phyloP scores from a whole-genome alignment of 2,113 vertebrate genomes.

The Piaya cayana region DNA sequence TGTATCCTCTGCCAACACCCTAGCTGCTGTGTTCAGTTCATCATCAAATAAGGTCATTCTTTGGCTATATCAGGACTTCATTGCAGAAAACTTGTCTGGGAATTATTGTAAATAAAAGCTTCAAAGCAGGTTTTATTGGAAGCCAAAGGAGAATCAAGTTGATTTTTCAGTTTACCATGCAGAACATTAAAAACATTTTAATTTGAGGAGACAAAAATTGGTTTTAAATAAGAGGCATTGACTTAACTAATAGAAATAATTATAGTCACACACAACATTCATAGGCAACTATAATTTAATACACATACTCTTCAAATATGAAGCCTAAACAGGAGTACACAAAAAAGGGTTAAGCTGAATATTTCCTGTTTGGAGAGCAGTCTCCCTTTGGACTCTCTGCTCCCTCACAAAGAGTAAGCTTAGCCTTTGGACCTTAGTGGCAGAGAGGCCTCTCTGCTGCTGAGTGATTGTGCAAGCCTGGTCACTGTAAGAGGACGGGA shows the following conservation, averaged over 20 bases:
- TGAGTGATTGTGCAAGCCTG: too few relatives aligned
- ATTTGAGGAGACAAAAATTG: neutral
- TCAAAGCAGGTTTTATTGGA: conserved; percentile 15
- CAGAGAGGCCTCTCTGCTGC: too few relatives aligned
- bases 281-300: neutral
- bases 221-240: neutral
- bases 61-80: conserved; percentile 28
- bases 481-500: too few relatives aligned
- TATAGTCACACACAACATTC: neutral
- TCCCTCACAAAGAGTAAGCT: too few relatives aligned
- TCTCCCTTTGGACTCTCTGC: too few relatives aligned
- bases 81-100: conserved; percentile 37
- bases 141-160: neutral
- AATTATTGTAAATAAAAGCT: conserved; percentile 5
- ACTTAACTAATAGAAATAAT: neutral
- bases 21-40: conserved; percentile 67
- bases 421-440: too few relatives aligned
- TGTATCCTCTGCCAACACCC: conserved; percentile 51
- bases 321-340: neutral
- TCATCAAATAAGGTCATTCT: conserved; percentile 52
- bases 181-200: neutral
- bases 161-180: neutral
- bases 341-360: neutral
- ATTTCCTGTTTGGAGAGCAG: too few relatives aligned
- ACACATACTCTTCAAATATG: neutral